Base-by-base conservation (phyloP, 2,888 invertebrate genomes). In the Agrilus cyanescens region DNA sequence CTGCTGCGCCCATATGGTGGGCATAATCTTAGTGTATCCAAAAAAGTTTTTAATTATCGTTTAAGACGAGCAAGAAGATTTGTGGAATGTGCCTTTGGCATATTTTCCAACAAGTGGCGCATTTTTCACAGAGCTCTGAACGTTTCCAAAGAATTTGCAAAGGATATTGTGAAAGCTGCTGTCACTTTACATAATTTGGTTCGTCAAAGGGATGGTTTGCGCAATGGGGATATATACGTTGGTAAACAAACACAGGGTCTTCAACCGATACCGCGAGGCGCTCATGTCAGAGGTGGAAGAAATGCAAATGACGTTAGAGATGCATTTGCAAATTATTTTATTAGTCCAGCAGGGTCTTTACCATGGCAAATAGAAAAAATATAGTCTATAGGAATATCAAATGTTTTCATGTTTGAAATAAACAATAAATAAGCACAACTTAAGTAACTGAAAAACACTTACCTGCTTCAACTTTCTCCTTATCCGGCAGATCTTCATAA, bases 51-150 rank as follows among this genome's bases (percentile, higher is more conserved):
- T 44, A 56, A 58, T 40, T 52, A 55, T 36, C 39, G 53, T 38
- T 45, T 53, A 38, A 46, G 38, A 10, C 13, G 50, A 38, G 53
- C 52, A 39, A 36, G 56, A 48, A 47, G 54, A 32, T 47, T 41
- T 16, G 50, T 54, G 12, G 54, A 57, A 43, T 53, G 53, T 43
- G 39, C 49, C 31, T 59, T 58, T 49, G 58, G 55, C 35, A 56
- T 58, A 44, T 41, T 57, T 32, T 47, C 54, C 45, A 58, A 55
- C 47, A 58, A 52, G 40, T 54, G 53, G 49, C 14, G 48, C 38
- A 52, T 53, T 41, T 50, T 50, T 35, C 49, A 50, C 35, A 49
- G 54, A 38, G 38, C 57, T 16, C 38, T 47, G 33, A 33, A 41
- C 31, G 39, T 47, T 30, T 30, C 37, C 37, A 25, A 32, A 16